A percentile compares a stretch with the other conserved stretches of the same genome.
Conservation (phyloP, 2,797 vertebrate genomes). For the Rhincodon typus region DNA sequence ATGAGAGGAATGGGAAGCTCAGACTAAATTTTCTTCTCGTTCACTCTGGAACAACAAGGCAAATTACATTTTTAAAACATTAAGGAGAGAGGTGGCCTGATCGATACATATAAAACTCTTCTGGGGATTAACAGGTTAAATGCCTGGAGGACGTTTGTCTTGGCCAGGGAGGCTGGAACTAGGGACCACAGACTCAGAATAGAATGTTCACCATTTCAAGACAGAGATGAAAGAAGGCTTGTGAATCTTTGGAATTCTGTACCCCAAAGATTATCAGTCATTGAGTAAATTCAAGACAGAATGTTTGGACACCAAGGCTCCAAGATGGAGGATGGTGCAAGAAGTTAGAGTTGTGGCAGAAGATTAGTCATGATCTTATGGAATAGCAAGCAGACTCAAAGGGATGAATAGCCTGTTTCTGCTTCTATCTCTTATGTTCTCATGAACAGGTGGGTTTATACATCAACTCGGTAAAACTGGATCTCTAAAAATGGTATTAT, state of each 20-base stretch:
- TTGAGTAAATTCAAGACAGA: not conserved
- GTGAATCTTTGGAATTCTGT: not conserved
- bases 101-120: not conserved
- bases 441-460: no score
- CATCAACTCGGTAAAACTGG: no score
- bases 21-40: not conserved
- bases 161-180: not conserved
- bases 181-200: not conserved
- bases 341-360: no score
- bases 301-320: not conserved
- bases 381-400: no score
- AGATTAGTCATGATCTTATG: no score
- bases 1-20: not conserved
- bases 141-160: not conserved
- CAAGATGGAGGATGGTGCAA: no score
- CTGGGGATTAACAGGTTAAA: not conserved
- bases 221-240: not conserved
- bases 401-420: no score
- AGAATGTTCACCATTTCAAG: not conserved
- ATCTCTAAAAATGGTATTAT: not conserved
- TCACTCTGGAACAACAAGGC: not conserved
- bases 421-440: no score
- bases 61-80: not conserved
- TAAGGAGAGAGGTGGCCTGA: not conserved
- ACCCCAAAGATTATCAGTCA: not conserved